Base-by-base conservation (phyloP, 2,113 vertebrate genomes). In the Gymnarchus niloticus region DNA sequence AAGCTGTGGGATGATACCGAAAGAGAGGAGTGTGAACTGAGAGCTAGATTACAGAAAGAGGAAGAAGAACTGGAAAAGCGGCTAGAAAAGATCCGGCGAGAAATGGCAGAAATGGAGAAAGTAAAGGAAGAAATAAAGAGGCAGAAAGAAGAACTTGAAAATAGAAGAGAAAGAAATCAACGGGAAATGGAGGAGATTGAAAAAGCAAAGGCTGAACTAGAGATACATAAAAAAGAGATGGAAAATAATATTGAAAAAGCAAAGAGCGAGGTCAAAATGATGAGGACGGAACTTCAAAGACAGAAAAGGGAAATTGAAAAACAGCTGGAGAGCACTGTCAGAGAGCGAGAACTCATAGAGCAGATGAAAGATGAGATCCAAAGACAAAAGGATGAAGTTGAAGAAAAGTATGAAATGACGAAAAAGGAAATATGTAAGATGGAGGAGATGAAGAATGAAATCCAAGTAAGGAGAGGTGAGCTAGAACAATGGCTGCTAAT, bases 351-450 rank as follows among this genome's bases (percentile, higher is more conserved):
- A 44, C 78, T 85, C 5, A 86, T 49, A 56, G 56, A 89, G 21
- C 87, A 87, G 23, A 19, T 88, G 25, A 90, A 88, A 87, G 25
- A 85, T 73, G 57, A 88, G 14, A 89, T 87, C 59, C 82, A 87
- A 85, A 25, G 6, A 9, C 85, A 87, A 57, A 44, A 2, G 23
- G 83, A 89, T 19, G 88, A 85, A 59, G 69, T 86, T 21, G 88
- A 33, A 85, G 49, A 0, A 10, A 57, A 37, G 76, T 84, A 41
- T 56, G 46, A 88, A 61, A 83, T 88, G 61, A 87, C 56, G 52
- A 85, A 86, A 80, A 82, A 2, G 28, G 33, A 44, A 28, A 85
- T 61, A 21, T 56, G 19, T 69, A 82, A 91, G 54, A 78, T 54
- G 33, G 51, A 88, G 7, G 28, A 87, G 4, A 84, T 87, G 28